phyloP scores from a whole-genome alignment of 2,888 invertebrate genomes.

The Belgica antarctica region DNA sequence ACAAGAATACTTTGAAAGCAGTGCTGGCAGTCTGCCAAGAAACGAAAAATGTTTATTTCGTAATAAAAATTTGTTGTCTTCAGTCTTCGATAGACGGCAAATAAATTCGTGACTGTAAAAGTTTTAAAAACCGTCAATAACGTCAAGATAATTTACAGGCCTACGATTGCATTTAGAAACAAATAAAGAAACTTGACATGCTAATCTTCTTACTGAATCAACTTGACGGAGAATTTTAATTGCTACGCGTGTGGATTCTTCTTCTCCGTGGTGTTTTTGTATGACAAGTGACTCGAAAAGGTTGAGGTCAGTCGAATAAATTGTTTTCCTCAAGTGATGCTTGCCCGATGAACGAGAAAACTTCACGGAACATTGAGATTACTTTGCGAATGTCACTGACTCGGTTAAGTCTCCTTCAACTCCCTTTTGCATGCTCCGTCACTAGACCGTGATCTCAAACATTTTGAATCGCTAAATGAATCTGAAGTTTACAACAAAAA shows the following conservation, averaged over 20 bases:
- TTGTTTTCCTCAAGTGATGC: neutral
- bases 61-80: conserved; percentile 43
- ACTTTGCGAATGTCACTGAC: conserved; percentile 24
- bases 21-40: conserved; percentile 34
- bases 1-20: conserved; percentile 23
- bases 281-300: too few species aligned
- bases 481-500: conserved; percentile 9
- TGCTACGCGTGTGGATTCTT: too few species aligned
- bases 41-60: conserved; percentile 31
- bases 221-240: neutral
- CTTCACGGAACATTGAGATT: neutral
- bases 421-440: conserved; percentile 1
- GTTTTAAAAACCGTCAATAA: conserved; percentile 33
- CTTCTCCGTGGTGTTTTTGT: too few species aligned
- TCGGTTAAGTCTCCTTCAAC: conserved; percentile 14
- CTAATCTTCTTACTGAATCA: too few species aligned
- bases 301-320: conserved; percentile 31
- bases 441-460: conserved; percentile 38
- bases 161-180: conserved; percentile 29
- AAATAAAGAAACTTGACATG: conserved; percentile 17
- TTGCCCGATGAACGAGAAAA: neutral
- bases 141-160: conserved; percentile 17
- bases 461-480: conserved; percentile 23
- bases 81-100: conserved; percentile 5
- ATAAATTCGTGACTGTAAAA: neutral